Conservation (phyloP, 2,888 invertebrate genomes). For the Cerceris ruficornis region DNA sequence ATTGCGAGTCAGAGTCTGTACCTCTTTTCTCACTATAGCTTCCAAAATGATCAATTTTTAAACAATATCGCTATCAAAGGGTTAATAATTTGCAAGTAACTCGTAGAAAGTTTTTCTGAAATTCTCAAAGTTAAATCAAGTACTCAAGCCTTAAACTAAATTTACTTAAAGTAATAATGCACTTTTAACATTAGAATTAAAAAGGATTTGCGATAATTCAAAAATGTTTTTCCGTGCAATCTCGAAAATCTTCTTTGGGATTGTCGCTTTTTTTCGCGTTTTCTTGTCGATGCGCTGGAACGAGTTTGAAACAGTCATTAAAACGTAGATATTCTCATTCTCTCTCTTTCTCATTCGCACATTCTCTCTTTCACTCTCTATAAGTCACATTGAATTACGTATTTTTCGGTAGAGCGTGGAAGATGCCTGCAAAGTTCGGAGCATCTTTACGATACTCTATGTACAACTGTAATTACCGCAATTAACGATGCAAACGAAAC, state of each 20-base stretch:
- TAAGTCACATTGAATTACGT: constrained; percentile 77
- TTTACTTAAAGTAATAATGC: too few species aligned
- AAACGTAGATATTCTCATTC: constrained; percentile 66
- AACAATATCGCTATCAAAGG: too few species aligned
- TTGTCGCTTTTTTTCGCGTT: constrained; percentile 61
- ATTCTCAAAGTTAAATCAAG: too few species aligned
- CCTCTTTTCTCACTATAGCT: too few species aligned
- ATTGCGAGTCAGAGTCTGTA: too few species aligned
- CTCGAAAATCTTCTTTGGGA: constrained; percentile 54
- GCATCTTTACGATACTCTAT: constrained; percentile 54
- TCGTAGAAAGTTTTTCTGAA: too few species aligned
- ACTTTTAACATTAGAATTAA: too few species aligned
- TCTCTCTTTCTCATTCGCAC: constrained; percentile 29
- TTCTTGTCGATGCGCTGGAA: constrained; percentile 63
- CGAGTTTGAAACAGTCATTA: constrained; percentile 67
- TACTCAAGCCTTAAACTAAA: too few species aligned
- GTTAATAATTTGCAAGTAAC: too few species aligned
- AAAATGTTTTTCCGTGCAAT: constrained; percentile 56
- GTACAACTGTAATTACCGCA: constrained; percentile 28
- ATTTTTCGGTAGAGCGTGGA: constrained; percentile 71
- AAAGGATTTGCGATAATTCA: background rate
- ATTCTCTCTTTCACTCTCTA: constrained; percentile 33
- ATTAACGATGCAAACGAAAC: constrained; percentile 42
- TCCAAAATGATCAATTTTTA: too few species aligned
- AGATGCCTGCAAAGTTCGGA: constrained; percentile 66